Evolutionary conservation across 2,888 invertebrate species (phyloP).

Genomic region (Epicampocera succincta): DNA sequence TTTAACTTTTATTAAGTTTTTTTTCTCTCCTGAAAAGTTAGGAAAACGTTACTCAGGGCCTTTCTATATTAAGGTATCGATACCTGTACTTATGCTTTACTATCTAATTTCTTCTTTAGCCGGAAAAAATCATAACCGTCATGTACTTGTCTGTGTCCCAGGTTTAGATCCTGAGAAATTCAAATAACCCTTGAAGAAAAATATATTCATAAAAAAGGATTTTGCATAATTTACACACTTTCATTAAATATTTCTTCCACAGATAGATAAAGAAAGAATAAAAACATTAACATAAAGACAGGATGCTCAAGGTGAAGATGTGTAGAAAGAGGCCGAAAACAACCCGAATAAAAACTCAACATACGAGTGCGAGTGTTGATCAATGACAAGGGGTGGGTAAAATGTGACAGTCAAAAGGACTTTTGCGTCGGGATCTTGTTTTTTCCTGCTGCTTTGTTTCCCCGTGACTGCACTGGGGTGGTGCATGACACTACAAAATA

Average conservation of each 20-base stretch:
- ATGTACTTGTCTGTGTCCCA: constrained; percentile 32
- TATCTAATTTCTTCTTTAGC: background rate
- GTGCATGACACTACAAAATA: constrained; percentile 52
- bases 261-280: constrained; percentile 36
- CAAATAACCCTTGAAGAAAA: constrained; percentile 25
- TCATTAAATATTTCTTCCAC: constrained; percentile 14
- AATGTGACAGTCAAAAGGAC: constrained; percentile 60
- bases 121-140: constrained; percentile 23
- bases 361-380: no score
- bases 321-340: constrained; percentile 44
- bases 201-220: background rate
- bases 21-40: no score
- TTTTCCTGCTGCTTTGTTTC: constrained; percentile 36
- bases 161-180: constrained; percentile 1
- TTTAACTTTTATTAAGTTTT: no score
- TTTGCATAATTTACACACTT: constrained; percentile 57
- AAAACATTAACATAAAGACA: constrained; percentile 48
- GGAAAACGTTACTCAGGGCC: no score
- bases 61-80: no score
- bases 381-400: constrained; percentile 53
- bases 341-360: constrained; percentile 40
- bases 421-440: constrained; percentile 57
- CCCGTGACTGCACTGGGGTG: constrained; percentile 56
- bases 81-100: no score
- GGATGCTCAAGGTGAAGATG: constrained; percentile 64